Percentiles rank a stretch among this genome's conserved stretches.
Evolutionary conservation across 1,140 invertebrate genomes (phyloP).

Genomic region (Bombus sibiricus): DNA sequence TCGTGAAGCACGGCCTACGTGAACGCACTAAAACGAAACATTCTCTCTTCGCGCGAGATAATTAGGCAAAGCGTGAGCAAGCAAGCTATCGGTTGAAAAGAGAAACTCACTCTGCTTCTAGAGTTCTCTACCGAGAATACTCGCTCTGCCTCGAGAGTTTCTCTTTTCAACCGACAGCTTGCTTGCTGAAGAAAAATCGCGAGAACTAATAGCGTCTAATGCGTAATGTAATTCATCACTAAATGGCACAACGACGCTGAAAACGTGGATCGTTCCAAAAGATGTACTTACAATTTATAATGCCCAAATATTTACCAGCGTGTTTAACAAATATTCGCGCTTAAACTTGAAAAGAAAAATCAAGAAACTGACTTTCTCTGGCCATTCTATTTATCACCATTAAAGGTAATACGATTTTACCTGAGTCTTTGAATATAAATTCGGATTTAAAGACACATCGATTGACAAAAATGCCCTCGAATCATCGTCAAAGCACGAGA

Average conservation of each 20-base stretch:
- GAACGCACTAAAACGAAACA: slow-evolving; percentile 15
- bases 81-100: not conserved
- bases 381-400: no score
- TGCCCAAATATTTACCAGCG: not conserved
- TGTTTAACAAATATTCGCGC: not conserved
- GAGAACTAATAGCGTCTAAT: not conserved
- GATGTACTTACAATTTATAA: not conserved
- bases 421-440: no score
- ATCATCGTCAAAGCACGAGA: no score
- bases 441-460: no score
- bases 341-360: no score
- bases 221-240: not conserved
- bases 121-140: not conserved
- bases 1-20: not conserved
- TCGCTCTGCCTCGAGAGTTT: no score
- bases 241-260: not conserved
- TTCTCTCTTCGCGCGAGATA: slow-evolving; percentile 32
- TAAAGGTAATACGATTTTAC: no score
- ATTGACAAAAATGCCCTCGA: no score
- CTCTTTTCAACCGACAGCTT: no score
- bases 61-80: slow-evolving; percentile 15
- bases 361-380: no score
- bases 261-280: not conserved
- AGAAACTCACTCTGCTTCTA: not conserved
- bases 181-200: not conserved